Evolutionary conservation across 2,888 invertebrate genomes (phyloP), one percentile per base, ranked within the genome.

Genomic region (Ophioninae sp.): DNA sequence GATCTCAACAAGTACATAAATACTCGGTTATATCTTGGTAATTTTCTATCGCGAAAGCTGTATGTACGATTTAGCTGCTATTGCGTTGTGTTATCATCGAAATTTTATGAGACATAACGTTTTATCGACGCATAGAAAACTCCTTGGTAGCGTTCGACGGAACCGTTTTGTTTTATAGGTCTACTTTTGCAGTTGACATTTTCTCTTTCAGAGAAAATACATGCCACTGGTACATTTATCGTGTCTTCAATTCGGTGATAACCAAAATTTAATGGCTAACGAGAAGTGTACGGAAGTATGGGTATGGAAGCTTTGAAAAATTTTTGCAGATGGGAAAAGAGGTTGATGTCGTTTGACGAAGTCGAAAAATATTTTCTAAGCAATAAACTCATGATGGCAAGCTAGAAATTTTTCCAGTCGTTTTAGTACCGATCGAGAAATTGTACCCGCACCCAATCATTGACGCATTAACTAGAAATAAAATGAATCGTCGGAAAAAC

Each of bases 181-280:
- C 64, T 63, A 76, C 44, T 72, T 79, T 79, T 56, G 68, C 22
- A 58, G 23, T 59, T 20, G 41, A 69, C 22, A 44, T 30, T 30
- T 30, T 30, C 30, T 30, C 30, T 30, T 63, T 30, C 22, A 8
- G 64, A 37, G 64, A 17, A 65, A 72, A 51, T 59, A 59, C 22
- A 63, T 20, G 22, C 22, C 41, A 64, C 9, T 44, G 41, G 61
- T 39, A 64, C 58, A 74, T 22, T 64, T 17, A 64, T 44, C 30
- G 69, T 41, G 65, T 71, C 76, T 58, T 58, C 51, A 77, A 81
- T 81, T 81, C 77, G 58, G 75, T 69, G 78, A 67, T 83, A 78
- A 74, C 44, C 51, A 77, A 77, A 80, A 68, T 77, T 83, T 81
- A 74, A 74, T 77, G 39, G 41, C 23, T n/a, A 20, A 56, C 37